A percentile compares a stretch with the other conserved stretches of the same genome.
phyloP scores from a whole-genome alignment of 2,888 invertebrate species.

The Thyatira batis region DNA sequence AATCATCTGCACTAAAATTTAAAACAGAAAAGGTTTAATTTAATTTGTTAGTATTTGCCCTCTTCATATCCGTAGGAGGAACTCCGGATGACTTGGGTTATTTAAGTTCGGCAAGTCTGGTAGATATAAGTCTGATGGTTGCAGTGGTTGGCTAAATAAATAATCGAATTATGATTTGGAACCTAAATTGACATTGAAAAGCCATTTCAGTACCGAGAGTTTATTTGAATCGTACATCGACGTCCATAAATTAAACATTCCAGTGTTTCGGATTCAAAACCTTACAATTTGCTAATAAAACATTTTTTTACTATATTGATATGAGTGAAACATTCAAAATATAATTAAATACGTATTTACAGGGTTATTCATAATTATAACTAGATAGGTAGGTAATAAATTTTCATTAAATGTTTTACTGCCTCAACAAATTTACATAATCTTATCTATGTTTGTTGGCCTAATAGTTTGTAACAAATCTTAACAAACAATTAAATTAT shows the following conservation, averaged over 20 bases:
- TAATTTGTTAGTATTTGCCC: no score
- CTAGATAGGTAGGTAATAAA: constrained; percentile 59
- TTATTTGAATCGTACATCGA: constrained; percentile 77
- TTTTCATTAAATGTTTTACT: constrained; percentile 48
- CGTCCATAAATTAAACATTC: constrained; percentile 73
- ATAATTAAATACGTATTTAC: constrained; percentile 73
- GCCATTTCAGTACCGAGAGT: constrained; percentile 62
- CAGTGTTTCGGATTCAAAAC: constrained; percentile 67
- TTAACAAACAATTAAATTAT: constrained; percentile 6
- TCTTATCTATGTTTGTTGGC: constrained; percentile 57
- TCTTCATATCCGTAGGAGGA: no score
- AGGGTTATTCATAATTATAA: constrained; percentile 61
- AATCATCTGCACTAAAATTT: no score
- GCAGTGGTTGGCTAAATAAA: no score
- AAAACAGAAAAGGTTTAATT: no score
- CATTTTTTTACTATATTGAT: constrained; percentile 73
- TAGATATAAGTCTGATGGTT: no score
- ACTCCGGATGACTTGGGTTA: no score
- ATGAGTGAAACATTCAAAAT: constrained; percentile 79
- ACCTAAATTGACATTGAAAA: neutral
- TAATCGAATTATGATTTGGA: neutral
- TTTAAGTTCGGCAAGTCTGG: no score
- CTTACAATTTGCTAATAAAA: constrained; percentile 75
- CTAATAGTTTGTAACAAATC: constrained; percentile 38
- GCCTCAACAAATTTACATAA: constrained; percentile 55